Percentiles rank a stretch among this genome's conserved stretches.
Evolutionary conservation across 2,888 invertebrate genomes (phyloP).

Genomic region (Xanthia icteritia): DNA sequence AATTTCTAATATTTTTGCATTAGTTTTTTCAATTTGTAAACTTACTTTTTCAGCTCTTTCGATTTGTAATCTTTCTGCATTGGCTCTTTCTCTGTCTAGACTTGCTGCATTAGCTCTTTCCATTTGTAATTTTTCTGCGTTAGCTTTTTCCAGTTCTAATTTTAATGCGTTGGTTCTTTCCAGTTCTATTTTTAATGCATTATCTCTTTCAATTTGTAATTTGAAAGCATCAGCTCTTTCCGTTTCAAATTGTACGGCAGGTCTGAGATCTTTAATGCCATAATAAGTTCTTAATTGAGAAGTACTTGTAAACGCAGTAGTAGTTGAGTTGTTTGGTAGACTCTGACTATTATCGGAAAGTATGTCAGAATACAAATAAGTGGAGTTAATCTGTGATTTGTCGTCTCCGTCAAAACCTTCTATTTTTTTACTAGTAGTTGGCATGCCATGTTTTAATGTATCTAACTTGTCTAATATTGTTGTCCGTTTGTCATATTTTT

Average conservation of each 20-base stretch:
- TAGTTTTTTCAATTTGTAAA: background rate
- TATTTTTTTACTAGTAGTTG: slow-evolving; percentile 23
- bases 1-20: background rate
- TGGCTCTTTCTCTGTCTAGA: background rate
- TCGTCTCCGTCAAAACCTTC: background rate
- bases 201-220: slow-evolving; percentile 13
- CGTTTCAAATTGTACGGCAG: background rate
- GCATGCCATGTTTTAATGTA: background rate
- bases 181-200: slow-evolving; percentile 16
- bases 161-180: background rate
- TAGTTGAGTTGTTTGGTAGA: slow-evolving; percentile 5
- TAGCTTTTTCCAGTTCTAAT: background rate
- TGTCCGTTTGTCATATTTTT: slow-evolving; percentile 22
- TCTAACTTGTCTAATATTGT: slow-evolving; percentile 1
- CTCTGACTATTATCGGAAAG: background rate
- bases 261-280: background rate
- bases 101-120: background rate
- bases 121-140: background rate
- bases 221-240: background rate
- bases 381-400: background rate
- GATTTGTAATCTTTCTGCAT: background rate
- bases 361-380: background rate
- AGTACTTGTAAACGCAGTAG: background rate
- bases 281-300: background rate
- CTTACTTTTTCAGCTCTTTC: background rate